Conservation (phyloP, 35 echinoderm and acorn worm genomes). For the Nesometra sesokonis region DNA sequence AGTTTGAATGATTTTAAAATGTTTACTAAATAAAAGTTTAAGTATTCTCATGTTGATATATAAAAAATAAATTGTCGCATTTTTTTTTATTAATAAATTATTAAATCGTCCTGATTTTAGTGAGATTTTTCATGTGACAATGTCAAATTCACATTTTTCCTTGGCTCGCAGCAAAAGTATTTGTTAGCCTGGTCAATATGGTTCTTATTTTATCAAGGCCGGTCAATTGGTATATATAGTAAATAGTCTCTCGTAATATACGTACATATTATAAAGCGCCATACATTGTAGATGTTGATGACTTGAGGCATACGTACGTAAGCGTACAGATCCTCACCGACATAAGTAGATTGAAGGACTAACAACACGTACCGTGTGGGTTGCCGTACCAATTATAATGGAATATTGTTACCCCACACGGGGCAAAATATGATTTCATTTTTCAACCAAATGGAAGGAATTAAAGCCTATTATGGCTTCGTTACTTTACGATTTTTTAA, state of each 20-base stretch:
- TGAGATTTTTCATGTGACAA: neutral
- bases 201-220: neutral
- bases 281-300: neutral
- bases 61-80: too few species aligned
- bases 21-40: too few species aligned
- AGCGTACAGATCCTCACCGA: neutral
- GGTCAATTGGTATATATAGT: neutral
- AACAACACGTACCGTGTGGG: neutral
- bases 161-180: neutral
- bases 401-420: neutral
- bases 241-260: neutral
- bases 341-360: neutral
- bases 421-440: neutral
- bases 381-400: neutral
- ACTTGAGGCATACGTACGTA: neutral
- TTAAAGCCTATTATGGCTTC: neutral
- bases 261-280: neutral
- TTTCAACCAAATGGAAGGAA: neutral
- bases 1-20: too few species aligned
- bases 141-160: neutral
- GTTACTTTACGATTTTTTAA: neutral
- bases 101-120: too few species aligned
- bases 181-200: neutral
- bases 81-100: too few species aligned
- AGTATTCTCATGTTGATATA: too few species aligned